Evolutionary conservation across 1,140 invertebrate genomes (phyloP), one percentile per base, ranked within the genome.

Genomic region (Aphelenchoides avenae): DNA sequence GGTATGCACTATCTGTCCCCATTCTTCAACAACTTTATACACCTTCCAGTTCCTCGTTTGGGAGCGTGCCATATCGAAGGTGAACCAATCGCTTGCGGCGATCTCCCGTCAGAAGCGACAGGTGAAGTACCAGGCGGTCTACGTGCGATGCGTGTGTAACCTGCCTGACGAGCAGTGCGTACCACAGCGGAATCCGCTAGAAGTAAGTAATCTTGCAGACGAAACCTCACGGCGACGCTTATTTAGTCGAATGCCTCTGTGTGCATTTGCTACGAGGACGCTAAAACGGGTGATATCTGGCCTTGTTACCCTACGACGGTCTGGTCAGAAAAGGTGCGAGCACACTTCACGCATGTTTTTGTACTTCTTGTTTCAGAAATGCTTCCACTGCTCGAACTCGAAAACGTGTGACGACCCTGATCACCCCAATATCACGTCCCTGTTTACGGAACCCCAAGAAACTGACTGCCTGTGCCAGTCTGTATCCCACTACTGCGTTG

Each of bases 341-440:
- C n/a, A 59, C 18, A 40, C 49, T 22, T 7, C 15, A 37, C 26
- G 22, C 15, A 48, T 15, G 15, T 51, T 46, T 15, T 52, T 52
- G 22, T 11, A 18, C 9, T 31, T 0, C 49, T 30, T 24, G 29
- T 63, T 74, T 39, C 37, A 71, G 65, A 74, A 49, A 33, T 75
- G 72, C 42, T 56, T 50, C 20, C 57, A 71, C 33, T 75, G 72
- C 42, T 71, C 73, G 26, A 68, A 53, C 34, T 71, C 72, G n/a
- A 64, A 71, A 34, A 77, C 73, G n/a, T 75, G 72, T 55, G 61
- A 71, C 30, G 68, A 76, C 52, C 72, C 72, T 11, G 72, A 77
- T 9, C 68, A 59, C 22, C 62, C 68, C 13, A 77, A 77, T 55
- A 61, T 66, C 39, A 62, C 70, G n/a, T 46, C 49, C 15, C 52